Evolutionary conservation across 2,888 invertebrate species (phyloP).

Genomic region (Hyposoter dolosus): DNA sequence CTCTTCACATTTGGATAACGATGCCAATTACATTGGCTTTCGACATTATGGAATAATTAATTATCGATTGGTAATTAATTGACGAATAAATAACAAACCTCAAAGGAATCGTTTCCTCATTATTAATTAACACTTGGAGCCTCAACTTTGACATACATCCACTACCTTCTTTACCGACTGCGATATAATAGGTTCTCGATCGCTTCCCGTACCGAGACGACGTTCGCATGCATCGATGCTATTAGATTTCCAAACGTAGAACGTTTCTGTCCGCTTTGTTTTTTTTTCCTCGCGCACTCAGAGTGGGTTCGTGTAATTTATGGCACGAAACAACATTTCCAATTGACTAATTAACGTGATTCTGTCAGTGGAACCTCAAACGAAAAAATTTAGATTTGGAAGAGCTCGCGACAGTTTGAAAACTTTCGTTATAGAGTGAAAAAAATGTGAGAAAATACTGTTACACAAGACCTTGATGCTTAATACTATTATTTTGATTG

Average conservation of each 20-base stretch:
- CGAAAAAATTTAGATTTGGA: not conserved
- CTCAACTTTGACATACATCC: not conserved
- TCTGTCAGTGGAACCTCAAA: not conserved
- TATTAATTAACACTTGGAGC: not conserved
- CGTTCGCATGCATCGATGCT: not conserved
- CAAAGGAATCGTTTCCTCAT: not conserved
- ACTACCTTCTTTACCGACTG: not conserved
- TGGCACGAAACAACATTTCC: not conserved
- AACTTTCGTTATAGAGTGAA: not conserved
- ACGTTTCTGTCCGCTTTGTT: not conserved
- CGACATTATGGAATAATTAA: not conserved
- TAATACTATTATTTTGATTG: not conserved
- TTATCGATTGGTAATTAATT: not conserved
- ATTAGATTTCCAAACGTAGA: not conserved
- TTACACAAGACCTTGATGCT: not conserved
- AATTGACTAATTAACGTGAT: not conserved
- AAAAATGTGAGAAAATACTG: not conserved
- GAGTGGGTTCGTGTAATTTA: not conserved
- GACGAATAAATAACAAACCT: not conserved
- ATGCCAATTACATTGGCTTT: not conserved
- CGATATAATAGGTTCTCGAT: not conserved
- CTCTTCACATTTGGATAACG: not conserved
- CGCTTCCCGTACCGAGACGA: not conserved
- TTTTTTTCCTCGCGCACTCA: not conserved
- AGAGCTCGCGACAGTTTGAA: not conserved